Conservation (phyloP, 2,888 invertebrate species). For the Myathropa florea region DNA sequence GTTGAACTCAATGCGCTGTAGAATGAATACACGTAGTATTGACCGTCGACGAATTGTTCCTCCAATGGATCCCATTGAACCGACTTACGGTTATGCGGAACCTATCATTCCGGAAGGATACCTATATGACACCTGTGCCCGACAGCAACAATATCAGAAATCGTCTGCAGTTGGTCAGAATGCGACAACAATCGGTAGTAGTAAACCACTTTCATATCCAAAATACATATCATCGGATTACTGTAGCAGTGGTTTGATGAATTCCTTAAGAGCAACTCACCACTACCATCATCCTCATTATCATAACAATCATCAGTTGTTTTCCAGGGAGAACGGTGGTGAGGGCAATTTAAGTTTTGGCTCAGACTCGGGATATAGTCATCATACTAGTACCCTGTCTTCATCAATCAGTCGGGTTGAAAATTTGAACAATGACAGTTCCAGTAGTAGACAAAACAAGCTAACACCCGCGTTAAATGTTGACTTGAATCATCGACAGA, state of each 20-base stretch:
- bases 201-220: constrained; percentile 80
- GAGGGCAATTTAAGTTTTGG: constrained; percentile 88
- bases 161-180: constrained; percentile 64
- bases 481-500: constrained; percentile 76
- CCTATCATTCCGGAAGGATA: constrained; percentile 91
- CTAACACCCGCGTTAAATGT: constrained; percentile 77
- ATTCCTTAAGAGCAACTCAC: constrained; percentile 58
- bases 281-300: constrained; percentile 64
- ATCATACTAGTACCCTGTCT: constrained; percentile 76
- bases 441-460: constrained; percentile 74
- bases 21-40: constrained; percentile 78
- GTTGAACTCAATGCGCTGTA: constrained; percentile 75
- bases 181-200: constrained; percentile 72
- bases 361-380: constrained; percentile 92
- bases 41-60: constrained; percentile 78
- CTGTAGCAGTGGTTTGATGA: constrained; percentile 52
- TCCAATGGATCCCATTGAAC: constrained; percentile 74
- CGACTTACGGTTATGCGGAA: constrained; percentile 82
- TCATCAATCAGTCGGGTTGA: constrained; percentile 77
- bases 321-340: constrained; percentile 58
- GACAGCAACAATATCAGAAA: constrained; percentile 66
- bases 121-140: constrained; percentile 84
- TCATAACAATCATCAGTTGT: constrained; percentile 66
- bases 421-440: constrained; percentile 44
- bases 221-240: constrained; percentile 76